These are phyloP conservation scores for Hemitrygon akajei DNA, from an alignment of 2,797 vertebrate genomes.

Conservation along the genomic window DNA sequence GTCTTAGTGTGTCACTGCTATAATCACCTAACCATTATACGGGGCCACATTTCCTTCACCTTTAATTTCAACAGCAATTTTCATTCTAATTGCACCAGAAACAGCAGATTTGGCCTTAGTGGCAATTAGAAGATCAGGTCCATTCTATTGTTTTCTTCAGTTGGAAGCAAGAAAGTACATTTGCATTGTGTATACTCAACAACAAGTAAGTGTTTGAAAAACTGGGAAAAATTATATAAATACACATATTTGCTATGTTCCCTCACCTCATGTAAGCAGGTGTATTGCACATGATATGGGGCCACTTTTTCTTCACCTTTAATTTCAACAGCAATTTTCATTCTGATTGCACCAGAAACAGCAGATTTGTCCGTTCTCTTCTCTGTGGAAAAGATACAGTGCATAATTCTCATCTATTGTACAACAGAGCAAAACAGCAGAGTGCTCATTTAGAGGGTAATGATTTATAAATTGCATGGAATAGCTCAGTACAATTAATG, in stretches of 20 bases:
- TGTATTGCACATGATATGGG: conserved; percentile 91
- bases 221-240: background rate
- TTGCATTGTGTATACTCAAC: background rate
- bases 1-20: too few species aligned
- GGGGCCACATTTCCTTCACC: conserved; percentile 94
- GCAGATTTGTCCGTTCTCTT: conserved; percentile 95
- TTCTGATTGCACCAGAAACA: conserved; percentile 87
- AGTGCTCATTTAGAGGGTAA: conserved; percentile 15
- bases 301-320: conserved; percentile 95
- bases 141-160: background rate
- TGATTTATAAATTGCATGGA: conserved; percentile 31
- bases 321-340: conserved; percentile 97
- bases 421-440: conserved; percentile 8
- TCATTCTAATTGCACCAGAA: conserved; percentile 87
- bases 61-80: conserved; percentile 96
- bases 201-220: background rate
- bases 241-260: background rate
- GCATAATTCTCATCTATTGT: conserved; percentile 35
- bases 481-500: background rate
- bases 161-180: background rate
- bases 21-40: conserved; percentile 50
- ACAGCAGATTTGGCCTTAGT: conserved; percentile 78
- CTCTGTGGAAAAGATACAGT: conserved; percentile 60
- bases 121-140: background rate
- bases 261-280: conserved; percentile 89